phyloP scores from a whole-genome alignment of 2,797 vertebrate species.

The Masticophis lateralis region DNA sequence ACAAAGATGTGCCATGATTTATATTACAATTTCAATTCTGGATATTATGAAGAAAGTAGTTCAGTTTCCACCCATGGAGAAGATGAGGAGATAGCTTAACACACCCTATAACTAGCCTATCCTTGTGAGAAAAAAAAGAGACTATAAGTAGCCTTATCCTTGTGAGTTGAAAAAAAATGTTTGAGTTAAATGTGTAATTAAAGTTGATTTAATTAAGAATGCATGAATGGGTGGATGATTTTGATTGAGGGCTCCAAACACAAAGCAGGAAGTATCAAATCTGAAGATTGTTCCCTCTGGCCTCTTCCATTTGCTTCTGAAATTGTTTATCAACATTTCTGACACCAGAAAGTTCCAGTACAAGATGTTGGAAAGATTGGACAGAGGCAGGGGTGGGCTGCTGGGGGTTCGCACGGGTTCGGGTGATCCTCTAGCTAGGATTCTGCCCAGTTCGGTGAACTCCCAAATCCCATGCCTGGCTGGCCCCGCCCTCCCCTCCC shows the following conservation, averaged over 20 bases:
- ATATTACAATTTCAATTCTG: not conserved
- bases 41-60: not conserved
- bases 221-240: not conserved
- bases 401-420: no score
- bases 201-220: not conserved
- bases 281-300: not conserved
- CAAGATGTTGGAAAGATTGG: not conserved
- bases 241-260: not conserved
- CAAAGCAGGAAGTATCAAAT: not conserved
- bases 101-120: not conserved
- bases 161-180: not conserved
- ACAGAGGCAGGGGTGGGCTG: not conserved
- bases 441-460: no score
- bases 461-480: no score
- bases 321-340: not conserved
- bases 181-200: not conserved
- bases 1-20: not conserved
- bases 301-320: not conserved
- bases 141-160: not conserved
- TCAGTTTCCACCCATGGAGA: not conserved
- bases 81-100: not conserved
- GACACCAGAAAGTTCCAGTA: not conserved
- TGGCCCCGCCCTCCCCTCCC: no score
- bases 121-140: not conserved
- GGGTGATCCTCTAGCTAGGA: no score